Percentiles rank a stretch among this genome's conserved stretches.
Evolutionary conservation across 1,140 invertebrate genomes (phyloP).

Genomic region (Platyura marginata): DNA sequence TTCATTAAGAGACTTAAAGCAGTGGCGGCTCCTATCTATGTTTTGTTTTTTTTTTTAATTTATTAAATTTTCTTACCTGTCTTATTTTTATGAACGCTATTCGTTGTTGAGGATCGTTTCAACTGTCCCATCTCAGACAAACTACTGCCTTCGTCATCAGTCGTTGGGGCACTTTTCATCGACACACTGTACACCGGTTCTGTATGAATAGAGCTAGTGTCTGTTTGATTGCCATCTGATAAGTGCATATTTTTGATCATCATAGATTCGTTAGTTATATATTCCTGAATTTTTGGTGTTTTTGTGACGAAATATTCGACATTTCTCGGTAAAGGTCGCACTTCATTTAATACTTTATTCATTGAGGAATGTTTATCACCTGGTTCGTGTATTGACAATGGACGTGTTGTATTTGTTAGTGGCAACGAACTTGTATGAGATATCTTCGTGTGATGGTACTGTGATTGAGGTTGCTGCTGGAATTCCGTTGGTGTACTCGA

Average conservation of each 20-base stretch:
- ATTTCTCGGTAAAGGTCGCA: constrained; percentile 9
- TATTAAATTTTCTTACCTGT: background rate
- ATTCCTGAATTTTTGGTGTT: background rate
- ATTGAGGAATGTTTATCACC: constrained; percentile 14
- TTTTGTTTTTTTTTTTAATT: too few species aligned
- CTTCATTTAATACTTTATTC: constrained; percentile 1
- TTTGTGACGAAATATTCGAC: constrained; percentile 8
- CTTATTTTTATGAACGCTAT: constrained; percentile 12
- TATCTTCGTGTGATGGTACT: constrained; percentile 6
- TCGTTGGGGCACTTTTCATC: background rate
- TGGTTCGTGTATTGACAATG: constrained; percentile 28
- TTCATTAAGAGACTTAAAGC: background rate
- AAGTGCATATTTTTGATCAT: background rate
- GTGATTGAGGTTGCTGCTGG: constrained; percentile 8
- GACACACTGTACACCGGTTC: constrained; percentile 7
- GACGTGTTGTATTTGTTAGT: constrained; percentile 24
- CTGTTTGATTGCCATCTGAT: constrained; percentile 32
- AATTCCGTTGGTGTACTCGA: constrained; percentile 9
- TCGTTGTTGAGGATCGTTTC: constrained; percentile 4
- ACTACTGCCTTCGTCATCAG: background rate
- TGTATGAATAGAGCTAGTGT: constrained; percentile 28
- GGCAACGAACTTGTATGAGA: constrained; percentile 2
- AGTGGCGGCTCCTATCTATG: too few species aligned
- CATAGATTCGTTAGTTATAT: background rate
- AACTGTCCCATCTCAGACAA: background rate